A percentile compares a stretch with the other conserved stretches of the same genome.
Conservation (phyloP, 2,113 vertebrate genomes). For the Anseranas semipalmata region DNA sequence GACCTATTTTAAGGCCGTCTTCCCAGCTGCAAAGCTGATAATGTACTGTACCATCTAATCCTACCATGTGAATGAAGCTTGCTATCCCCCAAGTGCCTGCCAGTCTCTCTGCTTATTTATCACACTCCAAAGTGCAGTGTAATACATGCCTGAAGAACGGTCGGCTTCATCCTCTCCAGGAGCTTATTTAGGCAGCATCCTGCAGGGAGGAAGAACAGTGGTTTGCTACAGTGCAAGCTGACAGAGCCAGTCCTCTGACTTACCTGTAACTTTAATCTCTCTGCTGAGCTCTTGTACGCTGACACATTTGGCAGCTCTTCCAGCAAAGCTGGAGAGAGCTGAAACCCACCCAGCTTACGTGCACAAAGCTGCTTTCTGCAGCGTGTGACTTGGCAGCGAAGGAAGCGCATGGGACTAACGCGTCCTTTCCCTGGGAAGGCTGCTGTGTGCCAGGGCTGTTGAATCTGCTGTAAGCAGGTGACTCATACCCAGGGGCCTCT, state of each 20-base stretch:
- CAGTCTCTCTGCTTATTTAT: constrained; percentile 18
- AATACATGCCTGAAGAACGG: neutral
- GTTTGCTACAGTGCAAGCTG: neutral
- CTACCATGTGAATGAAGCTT: neutral
- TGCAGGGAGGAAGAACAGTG: neutral
- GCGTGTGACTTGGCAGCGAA: constrained; percentile 38
- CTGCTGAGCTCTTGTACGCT: neutral
- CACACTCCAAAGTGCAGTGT: neutral
- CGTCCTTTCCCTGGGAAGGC: constrained; percentile 24
- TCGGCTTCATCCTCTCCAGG: neutral
- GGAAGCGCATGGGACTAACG: neutral
- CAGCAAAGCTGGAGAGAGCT: neutral
- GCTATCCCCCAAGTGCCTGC: constrained; percentile 38
- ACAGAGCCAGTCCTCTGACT: constrained; percentile 1
- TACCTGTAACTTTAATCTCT: constrained; percentile 41
- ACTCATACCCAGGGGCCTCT: constrained; percentile 24
- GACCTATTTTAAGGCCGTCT: constrained; percentile 39
- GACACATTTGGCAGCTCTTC: constrained; percentile 49
- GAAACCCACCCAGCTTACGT: neutral
- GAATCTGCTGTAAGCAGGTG: constrained; percentile 44
- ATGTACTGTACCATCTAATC: constrained; percentile 2
- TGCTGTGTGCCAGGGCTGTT: neutral
- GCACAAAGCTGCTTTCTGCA: neutral
- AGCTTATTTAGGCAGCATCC: constrained; percentile 1
- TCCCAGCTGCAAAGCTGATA: constrained; percentile 33